These are phyloP conservation scores for Musca domestica DNA, from an alignment of 1,140 invertebrate species.

Conservation along the genomic window DNA sequence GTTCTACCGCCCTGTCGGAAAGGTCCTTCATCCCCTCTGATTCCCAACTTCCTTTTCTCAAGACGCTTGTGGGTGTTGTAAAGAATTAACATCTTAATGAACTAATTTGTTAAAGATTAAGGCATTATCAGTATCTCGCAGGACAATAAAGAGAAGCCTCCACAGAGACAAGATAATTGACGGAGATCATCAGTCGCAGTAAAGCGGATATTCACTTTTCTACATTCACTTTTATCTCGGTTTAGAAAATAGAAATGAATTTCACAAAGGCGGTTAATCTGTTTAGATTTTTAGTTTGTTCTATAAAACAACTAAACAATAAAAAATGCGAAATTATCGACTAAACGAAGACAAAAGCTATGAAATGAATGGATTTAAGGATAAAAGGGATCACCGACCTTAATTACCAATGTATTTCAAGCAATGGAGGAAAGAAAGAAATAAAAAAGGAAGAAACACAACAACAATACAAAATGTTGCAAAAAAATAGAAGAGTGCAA, in stretches of 20 bases:
- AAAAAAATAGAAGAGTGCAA: no score
- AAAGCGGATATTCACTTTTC: constrained; percentile 8
- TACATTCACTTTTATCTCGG: no score
- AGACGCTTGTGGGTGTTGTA: constrained; percentile 51
- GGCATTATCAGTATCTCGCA: background rate
- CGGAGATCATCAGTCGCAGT: background rate
- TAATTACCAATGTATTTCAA: constrained; percentile 38
- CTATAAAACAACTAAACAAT: constrained; percentile 34
- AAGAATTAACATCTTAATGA: constrained; percentile 54
- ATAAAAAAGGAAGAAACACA: background rate
- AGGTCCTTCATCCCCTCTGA: no score
- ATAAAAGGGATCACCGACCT: constrained; percentile 46
- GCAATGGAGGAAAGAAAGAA: background rate
- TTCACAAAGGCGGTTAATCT: constrained; percentile 47
- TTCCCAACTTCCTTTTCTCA: no score
- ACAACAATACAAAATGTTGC: constrained; percentile 1
- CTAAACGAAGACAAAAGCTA: background rate
- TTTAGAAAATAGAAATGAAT: no score
- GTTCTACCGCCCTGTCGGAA: no score
- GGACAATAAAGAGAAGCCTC: background rate
- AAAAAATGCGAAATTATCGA: constrained; percentile 15
- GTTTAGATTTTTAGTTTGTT: constrained; percentile 42
- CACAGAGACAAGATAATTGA: constrained; percentile 2
- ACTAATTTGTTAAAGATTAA: constrained; percentile 54
- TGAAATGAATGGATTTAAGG: constrained; percentile 26